A percentile compares a stretch with the other conserved stretches of the same genome.
Evolutionary conservation across 2,113 vertebrate genomes (phyloP).

Genomic region (rabbit (Oryctolagus cuniculus)): DNA sequence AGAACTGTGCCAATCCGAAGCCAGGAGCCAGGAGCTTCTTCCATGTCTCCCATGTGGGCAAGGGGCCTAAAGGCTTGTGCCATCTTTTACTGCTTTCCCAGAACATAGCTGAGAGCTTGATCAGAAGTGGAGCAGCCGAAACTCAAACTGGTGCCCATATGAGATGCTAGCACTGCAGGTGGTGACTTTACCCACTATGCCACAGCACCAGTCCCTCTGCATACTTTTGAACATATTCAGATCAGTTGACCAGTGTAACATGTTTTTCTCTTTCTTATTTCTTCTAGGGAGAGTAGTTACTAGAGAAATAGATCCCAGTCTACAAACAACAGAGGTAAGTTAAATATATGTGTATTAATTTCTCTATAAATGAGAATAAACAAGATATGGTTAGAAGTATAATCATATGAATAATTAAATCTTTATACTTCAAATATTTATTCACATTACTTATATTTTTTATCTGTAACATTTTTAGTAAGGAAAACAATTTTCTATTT

Average conservation of each 20-base stretch:
- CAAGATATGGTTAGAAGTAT: conserved; percentile 13
- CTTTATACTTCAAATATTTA: not conserved
- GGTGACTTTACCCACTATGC: too few species aligned
- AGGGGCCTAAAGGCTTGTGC: too few species aligned
- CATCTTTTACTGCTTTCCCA: too few species aligned
- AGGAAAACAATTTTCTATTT: not conserved
- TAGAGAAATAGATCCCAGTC: conserved; percentile 64
- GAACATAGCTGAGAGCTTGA: too few species aligned
- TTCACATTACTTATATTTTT: not conserved
- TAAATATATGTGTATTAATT: fast-evolving
- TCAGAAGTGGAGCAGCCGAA: too few species aligned
- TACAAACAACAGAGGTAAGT: conserved; percentile 87
- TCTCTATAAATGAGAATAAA: not conserved
- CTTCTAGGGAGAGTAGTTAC: conserved; percentile 83
- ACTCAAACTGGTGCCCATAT: too few species aligned
- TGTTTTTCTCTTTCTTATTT: conserved; percentile 68
- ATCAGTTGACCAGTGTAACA: conserved; percentile 48
- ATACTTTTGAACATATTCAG: not conserved
- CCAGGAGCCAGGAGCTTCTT: too few species aligned
- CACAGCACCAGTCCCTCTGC: too few species aligned
- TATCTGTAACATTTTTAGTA: not conserved
- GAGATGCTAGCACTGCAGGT: too few species aligned
- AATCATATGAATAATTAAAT: not conserved
- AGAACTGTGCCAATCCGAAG: too few species aligned
- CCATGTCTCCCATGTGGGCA: too few species aligned